Evolutionary conservation across 2,888 invertebrate genomes (phyloP).

Genomic region (Ptychoptera contaminata): DNA sequence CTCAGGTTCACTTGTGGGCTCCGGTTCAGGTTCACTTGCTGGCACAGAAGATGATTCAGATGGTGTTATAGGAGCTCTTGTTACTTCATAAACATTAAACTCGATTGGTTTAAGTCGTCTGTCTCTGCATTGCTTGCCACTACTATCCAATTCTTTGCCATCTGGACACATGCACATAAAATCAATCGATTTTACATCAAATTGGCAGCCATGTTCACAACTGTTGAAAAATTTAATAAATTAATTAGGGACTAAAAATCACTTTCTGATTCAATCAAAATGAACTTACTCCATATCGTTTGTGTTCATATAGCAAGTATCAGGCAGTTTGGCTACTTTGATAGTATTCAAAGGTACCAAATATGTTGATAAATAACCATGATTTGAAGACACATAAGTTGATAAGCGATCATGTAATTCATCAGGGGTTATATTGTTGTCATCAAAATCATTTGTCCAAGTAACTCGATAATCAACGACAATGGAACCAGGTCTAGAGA

Average conservation of each 20-base stretch:
- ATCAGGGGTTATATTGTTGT: slow-evolving; percentile 33
- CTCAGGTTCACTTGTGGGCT: slow-evolving; percentile 3
- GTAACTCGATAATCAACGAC: slow-evolving; percentile 47
- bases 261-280: neutral
- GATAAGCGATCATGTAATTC: slow-evolving; percentile 34
- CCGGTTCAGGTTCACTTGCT: neutral
- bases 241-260: slow-evolving; percentile 8
- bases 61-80: slow-evolving; percentile 24
- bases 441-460: slow-evolving; percentile 40
- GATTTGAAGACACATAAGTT: slow-evolving; percentile 36
- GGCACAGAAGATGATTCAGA: slow-evolving; percentile 8
- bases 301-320: slow-evolving; percentile 49
- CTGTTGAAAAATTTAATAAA: slow-evolving; percentile 11
- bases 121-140: slow-evolving; percentile 19
- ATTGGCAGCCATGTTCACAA: slow-evolving; percentile 51
- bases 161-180: slow-evolving; percentile 51
- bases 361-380: slow-evolving; percentile 44
- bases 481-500: slow-evolving; percentile 46
- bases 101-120: slow-evolving; percentile 13
- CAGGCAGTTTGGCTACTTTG: slow-evolving; percentile 28
- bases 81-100: slow-evolving; percentile 17
- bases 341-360: slow-evolving; percentile 17
- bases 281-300: slow-evolving; percentile 20
- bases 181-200: slow-evolving; percentile 42
- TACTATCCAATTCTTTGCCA: slow-evolving; percentile 33